Base-by-base conservation (phyloP, 2,888 invertebrate species). In the Campaea margaritaria region DNA sequence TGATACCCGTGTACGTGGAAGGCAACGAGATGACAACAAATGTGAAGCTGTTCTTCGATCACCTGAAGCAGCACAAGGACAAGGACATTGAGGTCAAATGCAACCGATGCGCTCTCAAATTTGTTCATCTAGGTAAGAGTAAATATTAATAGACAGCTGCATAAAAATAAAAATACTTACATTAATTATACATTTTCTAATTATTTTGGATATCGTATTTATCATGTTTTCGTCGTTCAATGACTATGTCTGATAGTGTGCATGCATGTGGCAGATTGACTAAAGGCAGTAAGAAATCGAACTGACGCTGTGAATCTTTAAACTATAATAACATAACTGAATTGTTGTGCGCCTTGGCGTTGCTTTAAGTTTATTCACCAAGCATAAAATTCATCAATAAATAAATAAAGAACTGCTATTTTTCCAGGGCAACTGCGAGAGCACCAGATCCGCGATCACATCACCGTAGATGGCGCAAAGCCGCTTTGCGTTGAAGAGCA, bases 51-150 rank as follows among this genome's bases (percentile, higher is more conserved):
- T 96, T 94, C 82, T 88, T 96, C 49, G 93, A 95, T 65, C 96
- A 96, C 76, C 86, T 96, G 78, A 94, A 95, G 70, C 94, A 95
- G 63, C 97, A 97, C 73, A 94, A 93, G 76, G 93, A 93, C 75
- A 95, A 94, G 79, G 93, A 92, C 31, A 89, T 93, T 70, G 94
- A 93, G 5, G 93, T 95, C 45, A 94, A 95, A 64, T 97, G 97
- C 78, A 92, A 93, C 36, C 94, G 95, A 73, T 97, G 97, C 78
- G 94, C 95, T 56, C 93, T 97, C 39, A 95, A 94, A 88, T 97
- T 97, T 77, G 94, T 96, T 15, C 95, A 96, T 73, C 95, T 95
- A 70, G 95, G 94, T 87, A 70, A 86, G 81, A 10, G n/a, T 38
- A 3, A 1, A 34, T 34, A 3, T 34, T 34, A 5, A 34, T 3